phyloP scores from a whole-genome alignment of 1,140 invertebrate species.

The Oreohelix idahoensis region DNA sequence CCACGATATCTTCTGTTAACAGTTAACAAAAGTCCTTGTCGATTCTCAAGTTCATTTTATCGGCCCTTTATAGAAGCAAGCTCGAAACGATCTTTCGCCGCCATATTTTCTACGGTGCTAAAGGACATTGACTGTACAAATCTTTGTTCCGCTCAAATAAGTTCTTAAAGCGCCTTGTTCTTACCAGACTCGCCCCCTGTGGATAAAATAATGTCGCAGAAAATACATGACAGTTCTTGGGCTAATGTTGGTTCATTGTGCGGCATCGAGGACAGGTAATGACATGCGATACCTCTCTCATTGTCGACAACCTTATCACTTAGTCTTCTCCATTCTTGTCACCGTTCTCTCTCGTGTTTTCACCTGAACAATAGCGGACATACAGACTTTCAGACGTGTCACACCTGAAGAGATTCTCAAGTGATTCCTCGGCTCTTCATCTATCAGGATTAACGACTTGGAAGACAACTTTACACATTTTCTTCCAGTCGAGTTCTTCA shows the following conservation, averaged over 20 bases:
- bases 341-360: background rate
- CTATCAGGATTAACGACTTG: background rate
- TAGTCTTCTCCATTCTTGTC: background rate
- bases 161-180: background rate
- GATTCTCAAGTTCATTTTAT: background rate
- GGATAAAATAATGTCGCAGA: background rate
- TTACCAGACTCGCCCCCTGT: background rate
- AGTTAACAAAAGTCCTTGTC: background rate
- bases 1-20: background rate
- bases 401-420: background rate
- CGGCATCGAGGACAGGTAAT: background rate
- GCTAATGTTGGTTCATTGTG: background rate
- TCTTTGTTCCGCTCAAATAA: background rate
- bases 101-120: background rate
- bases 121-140: background rate
- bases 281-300: background rate
- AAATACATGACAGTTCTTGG: background rate
- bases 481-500: background rate
- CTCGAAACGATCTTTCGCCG: background rate
- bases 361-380: background rate
- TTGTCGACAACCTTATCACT: background rate
- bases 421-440: background rate
- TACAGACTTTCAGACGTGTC: background rate
- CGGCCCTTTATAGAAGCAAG: background rate
- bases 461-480: background rate